phyloP scores from a whole-genome alignment of 2,797 vertebrate species.

The Hippoglossus hippoglossus region DNA sequence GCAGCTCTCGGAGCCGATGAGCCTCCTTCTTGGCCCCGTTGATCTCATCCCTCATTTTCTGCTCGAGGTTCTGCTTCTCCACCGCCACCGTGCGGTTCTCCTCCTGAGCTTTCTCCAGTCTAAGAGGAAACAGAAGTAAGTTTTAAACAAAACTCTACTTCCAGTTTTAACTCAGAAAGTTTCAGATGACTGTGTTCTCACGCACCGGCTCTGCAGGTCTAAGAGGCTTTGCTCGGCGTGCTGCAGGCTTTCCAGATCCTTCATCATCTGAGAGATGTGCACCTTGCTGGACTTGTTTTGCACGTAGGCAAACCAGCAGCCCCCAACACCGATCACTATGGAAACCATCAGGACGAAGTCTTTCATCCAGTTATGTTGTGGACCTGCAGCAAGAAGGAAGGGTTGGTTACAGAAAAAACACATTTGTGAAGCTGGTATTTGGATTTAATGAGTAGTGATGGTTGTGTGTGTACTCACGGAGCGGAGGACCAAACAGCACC shows the following conservation, averaged over 20 bases:
- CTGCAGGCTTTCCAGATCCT: conserved; percentile 96
- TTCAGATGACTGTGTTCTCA: too few species aligned
- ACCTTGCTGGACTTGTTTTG: conserved; percentile 97
- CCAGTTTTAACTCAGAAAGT: too few species aligned
- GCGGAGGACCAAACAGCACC: conserved; percentile 95
- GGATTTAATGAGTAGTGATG: background rate
- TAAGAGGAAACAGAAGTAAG: conserved; percentile 57
- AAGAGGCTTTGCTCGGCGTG: conserved; percentile 93
- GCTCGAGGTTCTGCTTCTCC: conserved; percentile 97
- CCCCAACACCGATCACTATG: conserved; percentile 96
- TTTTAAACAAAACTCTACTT: background rate
- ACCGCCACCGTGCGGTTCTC: conserved; percentile 98
- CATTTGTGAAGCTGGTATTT: background rate
- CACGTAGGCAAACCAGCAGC: conserved; percentile 98
- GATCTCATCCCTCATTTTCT: conserved; percentile 98
- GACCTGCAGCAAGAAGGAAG: conserved; percentile 65
- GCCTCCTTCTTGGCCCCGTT: conserved; percentile 95
- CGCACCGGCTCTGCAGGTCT: conserved; percentile 94
- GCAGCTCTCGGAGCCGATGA: conserved; percentile 90
- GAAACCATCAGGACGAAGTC: conserved; percentile 96
- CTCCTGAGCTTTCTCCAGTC: conserved; percentile 97
- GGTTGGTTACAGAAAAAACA: background rate
- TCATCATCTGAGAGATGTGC: conserved; percentile 98
- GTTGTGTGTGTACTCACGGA: conserved; percentile 86
- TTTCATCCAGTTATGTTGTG: conserved; percentile 97